phyloP scores from a whole-genome alignment of 2,797 vertebrate genomes.

The Mormyrops boulengeri region DNA sequence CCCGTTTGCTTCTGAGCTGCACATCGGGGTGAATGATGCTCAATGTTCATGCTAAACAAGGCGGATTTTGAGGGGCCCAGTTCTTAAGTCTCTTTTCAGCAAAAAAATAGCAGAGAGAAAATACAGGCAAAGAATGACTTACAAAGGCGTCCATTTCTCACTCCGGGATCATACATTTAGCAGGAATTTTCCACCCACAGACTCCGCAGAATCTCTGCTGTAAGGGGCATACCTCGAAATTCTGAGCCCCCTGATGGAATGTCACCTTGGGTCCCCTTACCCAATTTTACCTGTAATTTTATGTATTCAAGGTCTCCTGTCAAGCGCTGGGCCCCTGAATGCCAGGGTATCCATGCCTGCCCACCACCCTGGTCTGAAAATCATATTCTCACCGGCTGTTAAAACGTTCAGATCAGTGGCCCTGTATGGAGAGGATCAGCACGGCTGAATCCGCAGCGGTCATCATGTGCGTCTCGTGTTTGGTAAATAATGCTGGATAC shows the following conservation, averaged over 20 bases:
- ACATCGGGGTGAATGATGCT: background rate
- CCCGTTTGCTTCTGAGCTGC: background rate
- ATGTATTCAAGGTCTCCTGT: background rate
- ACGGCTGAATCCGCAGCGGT: background rate
- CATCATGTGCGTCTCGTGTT: background rate
- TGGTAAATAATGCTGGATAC: background rate
- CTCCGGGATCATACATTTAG: background rate
- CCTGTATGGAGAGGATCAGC: background rate
- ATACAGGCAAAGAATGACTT: background rate
- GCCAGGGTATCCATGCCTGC: background rate
- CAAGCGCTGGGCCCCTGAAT: background rate
- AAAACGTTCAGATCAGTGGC: background rate
- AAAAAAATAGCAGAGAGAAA: background rate
- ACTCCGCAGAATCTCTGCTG: constrained; percentile 26
- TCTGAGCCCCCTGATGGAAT: background rate
- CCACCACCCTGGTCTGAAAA: background rate
- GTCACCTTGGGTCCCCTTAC: background rate
- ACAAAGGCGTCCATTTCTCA: background rate
- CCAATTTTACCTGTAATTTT: background rate
- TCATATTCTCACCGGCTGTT: background rate
- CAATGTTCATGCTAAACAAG: background rate
- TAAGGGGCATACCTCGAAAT: background rate
- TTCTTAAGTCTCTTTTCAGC: background rate
- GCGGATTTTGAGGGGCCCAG: background rate
- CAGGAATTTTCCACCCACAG: constrained; percentile 31